Base-by-base conservation (phyloP, 2,888 invertebrate species). In the Sisyra terminalis region DNA sequence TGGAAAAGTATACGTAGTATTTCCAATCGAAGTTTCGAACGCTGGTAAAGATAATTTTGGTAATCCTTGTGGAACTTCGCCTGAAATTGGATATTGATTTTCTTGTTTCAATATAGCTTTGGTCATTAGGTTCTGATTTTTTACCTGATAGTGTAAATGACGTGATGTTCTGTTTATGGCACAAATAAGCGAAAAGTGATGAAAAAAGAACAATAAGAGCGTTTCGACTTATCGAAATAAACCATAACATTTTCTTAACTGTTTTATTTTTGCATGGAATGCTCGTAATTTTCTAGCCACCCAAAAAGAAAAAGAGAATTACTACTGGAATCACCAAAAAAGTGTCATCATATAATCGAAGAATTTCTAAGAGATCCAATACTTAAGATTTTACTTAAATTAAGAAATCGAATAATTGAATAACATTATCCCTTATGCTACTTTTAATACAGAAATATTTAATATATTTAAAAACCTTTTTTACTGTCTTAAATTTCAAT, bases 191-290 rank as follows among this genome's bases (percentile, higher is more conserved):
- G 48, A 78, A 55, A 2, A 69, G 47, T 0, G 79, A 69, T 8
- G 79, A 71, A 10, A 71, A 59, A 32, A 80, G 56, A 18, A 89
- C 84, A 29, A 83, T 70, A 11, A 88, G 56, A 11, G 86, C 85
- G 63, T 90, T 88, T 48, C 86, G 71, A 2, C 79, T 72, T 50
- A 85, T 82, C 9, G 82, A 79, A 15, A 82, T 50, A 47, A 84
- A 70, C 83, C 85, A 85, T 10, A 83, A 57, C 3, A 64, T 48
- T 56, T 73, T 76, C 51, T 71, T 70, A 7, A 73, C 42, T 3
- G 50, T 46, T 34, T 51, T 54, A 16, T 64, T 65, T 45, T 63
- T 63, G 10, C 15, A 16, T 16, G 15, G 15, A 38, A 17, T 38
- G 3, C 17, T 18, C 9, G 17, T 14, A 16, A 45, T 74, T 73